phyloP scores from a whole-genome alignment of 2,888 invertebrate genomes.

The Tuta absoluta region DNA sequence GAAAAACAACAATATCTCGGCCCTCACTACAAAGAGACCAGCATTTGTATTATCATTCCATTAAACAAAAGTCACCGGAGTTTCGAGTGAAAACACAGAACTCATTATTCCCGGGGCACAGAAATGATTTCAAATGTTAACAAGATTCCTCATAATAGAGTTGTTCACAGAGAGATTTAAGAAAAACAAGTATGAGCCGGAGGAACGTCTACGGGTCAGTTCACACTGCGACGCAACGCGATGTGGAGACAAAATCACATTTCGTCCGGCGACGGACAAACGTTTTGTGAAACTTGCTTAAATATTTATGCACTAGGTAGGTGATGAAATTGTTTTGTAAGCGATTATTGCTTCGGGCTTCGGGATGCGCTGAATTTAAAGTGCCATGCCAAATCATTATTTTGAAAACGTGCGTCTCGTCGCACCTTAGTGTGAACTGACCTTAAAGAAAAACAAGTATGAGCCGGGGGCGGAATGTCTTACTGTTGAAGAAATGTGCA shows the following conservation, averaged over 20 bases:
- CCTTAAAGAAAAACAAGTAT: slow-evolving; percentile 74
- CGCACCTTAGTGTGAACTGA: slow-evolving; percentile 39
- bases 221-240: too few species aligned
- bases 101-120: slow-evolving; percentile 76
- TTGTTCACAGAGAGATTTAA: slow-evolving; percentile 77
- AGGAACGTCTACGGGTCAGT: slow-evolving; percentile 32
- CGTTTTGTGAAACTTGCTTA: too few species aligned
- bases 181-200: slow-evolving; percentile 71
- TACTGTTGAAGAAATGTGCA: slow-evolving; percentile 3
- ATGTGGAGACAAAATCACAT: too few species aligned
- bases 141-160: slow-evolving; percentile 78
- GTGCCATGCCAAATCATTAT: too few species aligned
- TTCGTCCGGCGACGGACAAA: too few species aligned
- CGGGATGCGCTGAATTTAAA: too few species aligned
- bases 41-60: slow-evolving; percentile 81
- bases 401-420: slow-evolving; percentile 38
- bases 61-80: slow-evolving; percentile 80
- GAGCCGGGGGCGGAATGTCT: slow-evolving; percentile 43
- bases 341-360: too few species aligned
- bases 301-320: too few species aligned
- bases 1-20: slow-evolving; percentile 75
- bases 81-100: slow-evolving; percentile 80
- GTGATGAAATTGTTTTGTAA: too few species aligned
- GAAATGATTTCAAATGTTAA: slow-evolving; percentile 81
- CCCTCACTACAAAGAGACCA: slow-evolving; percentile 76